A percentile compares a stretch with the other conserved stretches of the same genome.
Conservation (phyloP, 1,140 invertebrate species). For the Orussus abietinus region DNA sequence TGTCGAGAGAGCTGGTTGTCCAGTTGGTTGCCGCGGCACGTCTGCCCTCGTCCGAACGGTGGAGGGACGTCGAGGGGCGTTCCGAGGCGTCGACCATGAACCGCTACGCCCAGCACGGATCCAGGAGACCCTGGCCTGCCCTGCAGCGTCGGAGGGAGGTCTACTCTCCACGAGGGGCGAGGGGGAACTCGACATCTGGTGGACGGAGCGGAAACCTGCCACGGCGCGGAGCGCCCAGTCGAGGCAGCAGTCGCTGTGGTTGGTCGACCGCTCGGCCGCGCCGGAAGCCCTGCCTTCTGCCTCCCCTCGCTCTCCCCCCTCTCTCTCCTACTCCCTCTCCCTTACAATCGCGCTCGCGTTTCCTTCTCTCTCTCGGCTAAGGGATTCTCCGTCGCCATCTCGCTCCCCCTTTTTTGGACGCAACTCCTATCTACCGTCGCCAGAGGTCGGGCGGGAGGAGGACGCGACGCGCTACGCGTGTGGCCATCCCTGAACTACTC, state of each 20-base stretch:
- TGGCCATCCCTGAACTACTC: too few relatives aligned
- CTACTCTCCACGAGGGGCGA: slow-evolving; percentile 3
- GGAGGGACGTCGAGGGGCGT: slow-evolving; percentile 46
- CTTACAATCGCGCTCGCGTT: not conserved
- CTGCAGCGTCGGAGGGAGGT: slow-evolving; percentile 10
- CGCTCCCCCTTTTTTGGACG: slow-evolving; percentile 11
- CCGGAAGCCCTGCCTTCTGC: slow-evolving; percentile 12
- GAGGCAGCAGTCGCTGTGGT: slow-evolving; percentile 7
- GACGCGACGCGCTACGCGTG: too few relatives aligned
- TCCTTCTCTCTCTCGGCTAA: not conserved
- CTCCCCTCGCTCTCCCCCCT: slow-evolving; percentile 13
- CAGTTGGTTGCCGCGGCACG: slow-evolving; percentile 50
- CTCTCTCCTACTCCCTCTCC: slow-evolving; percentile 11
- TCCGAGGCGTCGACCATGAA: slow-evolving; percentile 29
- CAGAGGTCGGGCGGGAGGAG: too few relatives aligned
- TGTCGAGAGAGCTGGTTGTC: slow-evolving; percentile 43
- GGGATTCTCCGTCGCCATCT: not conserved
- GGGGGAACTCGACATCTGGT: slow-evolving; percentile 19
- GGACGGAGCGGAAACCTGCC: slow-evolving; percentile 13
- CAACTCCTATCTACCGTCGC: too few relatives aligned
- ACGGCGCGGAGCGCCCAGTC: slow-evolving; percentile 17
- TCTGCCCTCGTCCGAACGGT: slow-evolving; percentile 41
- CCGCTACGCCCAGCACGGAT: slow-evolving; percentile 19
- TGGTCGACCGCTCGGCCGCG: slow-evolving; percentile 6
- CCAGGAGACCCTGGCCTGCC: slow-evolving; percentile 10